Evolutionary conservation across 2,888 invertebrate genomes (phyloP).

Genomic region (Terebella lapidaria): DNA sequence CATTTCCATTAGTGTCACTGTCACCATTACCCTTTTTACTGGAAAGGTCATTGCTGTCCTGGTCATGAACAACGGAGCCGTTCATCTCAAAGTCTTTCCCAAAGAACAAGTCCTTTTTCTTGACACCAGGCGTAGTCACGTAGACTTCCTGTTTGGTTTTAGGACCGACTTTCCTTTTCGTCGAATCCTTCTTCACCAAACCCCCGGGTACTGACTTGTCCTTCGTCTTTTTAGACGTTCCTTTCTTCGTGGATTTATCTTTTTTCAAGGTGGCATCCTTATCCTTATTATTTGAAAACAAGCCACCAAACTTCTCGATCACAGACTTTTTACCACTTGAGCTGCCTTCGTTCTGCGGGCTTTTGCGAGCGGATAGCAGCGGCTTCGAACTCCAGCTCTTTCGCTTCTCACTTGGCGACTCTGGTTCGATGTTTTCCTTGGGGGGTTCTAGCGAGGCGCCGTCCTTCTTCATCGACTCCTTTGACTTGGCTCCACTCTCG

Average conservation of each 20-base stretch:
- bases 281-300: not conserved
- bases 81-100: not conserved
- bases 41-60: not conserved
- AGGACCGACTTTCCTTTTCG: not conserved
- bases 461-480: not conserved
- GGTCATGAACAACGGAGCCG: not conserved
- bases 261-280: not conserved
- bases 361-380: too few relatives aligned
- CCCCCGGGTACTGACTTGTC: not conserved
- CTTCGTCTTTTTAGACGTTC: not conserved
- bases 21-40: not conserved
- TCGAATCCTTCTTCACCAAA: not conserved
- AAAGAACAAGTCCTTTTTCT: not conserved
- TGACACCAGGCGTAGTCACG: not conserved
- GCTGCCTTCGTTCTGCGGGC: too few relatives aligned
- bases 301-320: not conserved
- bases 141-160: not conserved
- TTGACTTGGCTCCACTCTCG: not conserved
- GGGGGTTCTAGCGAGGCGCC: not conserved
- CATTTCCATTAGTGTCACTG: not conserved
- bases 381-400: not conserved
- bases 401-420: not conserved
- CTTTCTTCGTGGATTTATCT: not conserved
- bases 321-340: not conserved
- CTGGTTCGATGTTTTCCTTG: not conserved